Conservation (phyloP, 2,888 invertebrate genomes). For the Amphipoea lucens region DNA sequence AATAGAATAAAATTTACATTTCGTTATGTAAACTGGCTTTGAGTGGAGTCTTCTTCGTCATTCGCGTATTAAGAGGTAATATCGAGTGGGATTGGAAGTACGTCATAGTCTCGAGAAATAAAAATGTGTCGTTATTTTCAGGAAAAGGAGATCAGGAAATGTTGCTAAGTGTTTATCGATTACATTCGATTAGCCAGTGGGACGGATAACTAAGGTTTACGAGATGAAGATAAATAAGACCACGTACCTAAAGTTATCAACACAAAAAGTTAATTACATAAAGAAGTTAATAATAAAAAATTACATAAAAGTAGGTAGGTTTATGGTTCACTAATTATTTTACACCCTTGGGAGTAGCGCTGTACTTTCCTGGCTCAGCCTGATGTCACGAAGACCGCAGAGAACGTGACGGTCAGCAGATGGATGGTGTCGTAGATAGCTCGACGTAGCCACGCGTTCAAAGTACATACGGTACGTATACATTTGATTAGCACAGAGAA, state of each 20-base stretch:
- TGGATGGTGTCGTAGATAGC: no score
- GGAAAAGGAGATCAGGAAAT: not conserved
- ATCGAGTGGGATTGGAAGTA: slow-evolving; percentile 23
- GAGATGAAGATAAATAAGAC: not conserved
- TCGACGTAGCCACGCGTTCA: no score
- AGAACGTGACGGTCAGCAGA: no score
- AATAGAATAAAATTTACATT: slow-evolving; percentile 75
- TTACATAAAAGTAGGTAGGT: no score
- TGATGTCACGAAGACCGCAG: no score
- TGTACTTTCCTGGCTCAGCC: no score
- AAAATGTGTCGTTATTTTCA: slow-evolving; percentile 5
- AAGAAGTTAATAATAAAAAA: no score
- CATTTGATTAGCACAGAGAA: not conserved
- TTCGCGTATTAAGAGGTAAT: slow-evolving; percentile 55
- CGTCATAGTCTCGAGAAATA: not conserved
- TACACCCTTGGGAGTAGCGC: no score
- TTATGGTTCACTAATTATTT: no score
- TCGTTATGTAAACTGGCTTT: slow-evolving; percentile 61
- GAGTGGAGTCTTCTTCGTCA: slow-evolving; percentile 53
- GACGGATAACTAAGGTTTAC: not conserved
- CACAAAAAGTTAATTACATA: no score
- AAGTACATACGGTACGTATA: no score
- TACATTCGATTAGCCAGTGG: not conserved
- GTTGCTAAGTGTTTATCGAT: not conserved
- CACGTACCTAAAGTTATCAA: no score